phyloP scores from a whole-genome alignment of 2,888 invertebrate species.

The Philhelius pedissequus region DNA sequence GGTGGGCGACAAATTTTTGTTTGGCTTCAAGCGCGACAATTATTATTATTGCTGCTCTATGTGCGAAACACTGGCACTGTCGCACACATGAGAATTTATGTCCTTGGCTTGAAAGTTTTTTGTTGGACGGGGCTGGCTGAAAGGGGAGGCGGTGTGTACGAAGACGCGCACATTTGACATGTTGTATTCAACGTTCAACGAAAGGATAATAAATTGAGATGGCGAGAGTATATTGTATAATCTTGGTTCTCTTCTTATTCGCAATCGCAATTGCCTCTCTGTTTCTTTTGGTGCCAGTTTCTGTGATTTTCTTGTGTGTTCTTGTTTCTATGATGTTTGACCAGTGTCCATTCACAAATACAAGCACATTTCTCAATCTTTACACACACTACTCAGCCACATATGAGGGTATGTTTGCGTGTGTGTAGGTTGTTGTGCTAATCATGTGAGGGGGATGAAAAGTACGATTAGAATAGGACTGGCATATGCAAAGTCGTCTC shows the following conservation, averaged over 20 bases:
- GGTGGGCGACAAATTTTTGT: slow-evolving; percentile 19
- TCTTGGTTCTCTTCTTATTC: slow-evolving; percentile 62
- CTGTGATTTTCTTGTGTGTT: slow-evolving; percentile 53
- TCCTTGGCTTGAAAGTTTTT: neutral
- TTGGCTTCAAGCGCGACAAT: slow-evolving; percentile 63
- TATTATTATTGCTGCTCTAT: slow-evolving; percentile 41
- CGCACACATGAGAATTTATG: slow-evolving; percentile 19
- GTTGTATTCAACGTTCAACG: slow-evolving; percentile 24
- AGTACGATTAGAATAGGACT: slow-evolving; percentile 40
- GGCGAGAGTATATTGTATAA: slow-evolving; percentile 41
- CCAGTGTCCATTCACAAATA: slow-evolving; percentile 57
- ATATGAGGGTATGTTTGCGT: neutral
- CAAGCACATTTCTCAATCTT: neutral
- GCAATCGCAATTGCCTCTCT: slow-evolving; percentile 39
- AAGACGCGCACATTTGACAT: slow-evolving; percentile 22
- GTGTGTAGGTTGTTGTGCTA: slow-evolving; percentile 18
- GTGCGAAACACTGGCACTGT: neutral
- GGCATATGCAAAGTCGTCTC: slow-evolving; percentile 44
- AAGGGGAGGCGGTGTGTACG: slow-evolving; percentile 28
- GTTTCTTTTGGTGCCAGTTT: slow-evolving; percentile 34
- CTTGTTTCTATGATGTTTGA: slow-evolving; percentile 45
- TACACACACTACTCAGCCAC: slow-evolving; percentile 18
- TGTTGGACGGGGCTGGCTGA: neutral
- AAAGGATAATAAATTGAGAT: slow-evolving; percentile 59
- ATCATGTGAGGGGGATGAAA: slow-evolving; percentile 23